These are phyloP conservation scores for Oryzias javanicus DNA, from an alignment of 2,113 vertebrate species.

Conservation along the genomic window DNA sequence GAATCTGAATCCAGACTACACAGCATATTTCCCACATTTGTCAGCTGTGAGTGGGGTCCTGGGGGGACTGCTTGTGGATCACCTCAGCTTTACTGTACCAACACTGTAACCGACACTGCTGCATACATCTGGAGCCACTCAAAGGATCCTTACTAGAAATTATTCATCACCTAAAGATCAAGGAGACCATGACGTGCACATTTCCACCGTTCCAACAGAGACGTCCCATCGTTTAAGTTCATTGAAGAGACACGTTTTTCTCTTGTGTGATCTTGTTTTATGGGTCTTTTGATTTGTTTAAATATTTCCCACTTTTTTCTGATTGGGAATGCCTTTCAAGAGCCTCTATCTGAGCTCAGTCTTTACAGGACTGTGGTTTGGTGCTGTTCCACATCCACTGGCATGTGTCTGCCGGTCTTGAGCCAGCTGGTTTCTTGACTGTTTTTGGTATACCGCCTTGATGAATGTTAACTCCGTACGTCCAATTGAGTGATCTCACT, in stretches of 20 bases:
- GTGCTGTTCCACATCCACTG: conserved; percentile 35
- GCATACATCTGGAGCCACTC: conserved; percentile 66
- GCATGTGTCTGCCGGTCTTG: conserved; percentile 15
- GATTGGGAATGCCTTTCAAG: conserved; percentile 7
- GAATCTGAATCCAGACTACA: conserved; percentile 42
- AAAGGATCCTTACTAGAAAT: conserved; percentile 51
- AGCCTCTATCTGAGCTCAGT: conserved; percentile 14
- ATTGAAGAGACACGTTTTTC: background rate
- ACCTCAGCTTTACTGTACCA: conserved; percentile 31
- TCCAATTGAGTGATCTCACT: conserved; percentile 64
- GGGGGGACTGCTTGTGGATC: conserved; percentile 64
- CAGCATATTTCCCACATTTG: conserved; percentile 72
- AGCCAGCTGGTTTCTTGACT: conserved; percentile 58
- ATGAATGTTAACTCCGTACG: conserved; percentile 54
- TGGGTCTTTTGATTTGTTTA: background rate
- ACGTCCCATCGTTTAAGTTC: conserved; percentile 2
- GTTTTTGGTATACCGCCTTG: conserved; percentile 39
- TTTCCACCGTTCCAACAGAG: conserved; percentile 7
- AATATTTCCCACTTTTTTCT: background rate
- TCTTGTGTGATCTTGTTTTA: background rate
- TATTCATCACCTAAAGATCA: conserved; percentile 36
- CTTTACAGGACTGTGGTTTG: conserved; percentile 45
- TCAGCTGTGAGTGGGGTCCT: conserved; percentile 50
- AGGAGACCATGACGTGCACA: conserved; percentile 24
- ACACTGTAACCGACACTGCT: conserved; percentile 39